Evolutionary conservation across 2,113 vertebrate species (phyloP).

Genomic region (Bubo scandiacus): DNA sequence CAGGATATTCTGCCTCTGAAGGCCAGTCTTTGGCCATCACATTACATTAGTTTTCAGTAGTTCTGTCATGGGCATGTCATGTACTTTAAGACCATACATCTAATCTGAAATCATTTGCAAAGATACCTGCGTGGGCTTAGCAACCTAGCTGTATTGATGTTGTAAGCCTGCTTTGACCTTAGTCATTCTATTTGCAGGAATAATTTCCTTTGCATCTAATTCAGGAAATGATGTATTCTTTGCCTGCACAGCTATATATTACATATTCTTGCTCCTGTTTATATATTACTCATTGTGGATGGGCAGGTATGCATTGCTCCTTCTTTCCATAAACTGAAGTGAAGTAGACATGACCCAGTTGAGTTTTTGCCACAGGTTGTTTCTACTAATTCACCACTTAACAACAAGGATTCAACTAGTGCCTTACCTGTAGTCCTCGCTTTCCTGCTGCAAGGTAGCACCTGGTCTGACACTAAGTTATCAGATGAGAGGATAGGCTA

Average conservation of each 20-base stretch:
- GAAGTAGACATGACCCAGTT: background rate
- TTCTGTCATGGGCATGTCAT: background rate
- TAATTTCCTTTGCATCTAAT: background rate
- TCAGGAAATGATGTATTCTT: background rate
- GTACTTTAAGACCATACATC: background rate
- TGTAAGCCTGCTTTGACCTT: background rate
- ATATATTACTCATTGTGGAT: background rate
- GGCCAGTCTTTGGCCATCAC: background rate
- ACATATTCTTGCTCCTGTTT: background rate
- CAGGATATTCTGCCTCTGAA: background rate
- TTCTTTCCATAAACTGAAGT: background rate
- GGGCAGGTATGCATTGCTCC: background rate
- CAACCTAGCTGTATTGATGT: background rate
- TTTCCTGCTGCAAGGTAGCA: background rate
- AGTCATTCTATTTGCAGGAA: background rate
- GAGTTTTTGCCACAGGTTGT: background rate
- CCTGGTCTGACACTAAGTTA: background rate
- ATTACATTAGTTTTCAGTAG: background rate
- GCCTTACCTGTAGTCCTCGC: background rate
- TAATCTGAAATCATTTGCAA: background rate
- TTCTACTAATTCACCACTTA: background rate
- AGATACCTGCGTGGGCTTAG: background rate
- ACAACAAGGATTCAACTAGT: background rate
- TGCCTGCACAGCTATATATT: background rate
- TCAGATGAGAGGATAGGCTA: background rate